These are phyloP conservation scores for Pachycephala philippinensis DNA, from an alignment of 2,113 vertebrate genomes.

Conservation along the genomic window DNA sequence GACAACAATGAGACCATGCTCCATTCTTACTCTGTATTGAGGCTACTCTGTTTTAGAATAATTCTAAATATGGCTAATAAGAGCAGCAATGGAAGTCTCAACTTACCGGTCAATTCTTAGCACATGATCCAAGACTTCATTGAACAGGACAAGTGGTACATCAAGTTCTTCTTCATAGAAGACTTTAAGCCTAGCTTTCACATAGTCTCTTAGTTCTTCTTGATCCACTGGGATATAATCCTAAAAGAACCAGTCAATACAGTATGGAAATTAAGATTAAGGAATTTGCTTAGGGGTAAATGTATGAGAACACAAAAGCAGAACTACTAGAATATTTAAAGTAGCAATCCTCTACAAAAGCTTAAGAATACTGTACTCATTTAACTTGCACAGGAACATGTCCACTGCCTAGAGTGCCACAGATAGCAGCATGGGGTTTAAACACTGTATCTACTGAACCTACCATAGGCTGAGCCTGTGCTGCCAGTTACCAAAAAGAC, in stretches of 20 bases:
- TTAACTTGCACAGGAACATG: background rate
- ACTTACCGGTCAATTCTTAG: slow-evolving; percentile 92
- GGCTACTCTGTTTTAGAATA: background rate
- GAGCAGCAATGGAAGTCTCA: background rate
- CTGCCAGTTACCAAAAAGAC: background rate
- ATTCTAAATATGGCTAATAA: background rate
- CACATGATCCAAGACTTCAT: slow-evolving; percentile 96
- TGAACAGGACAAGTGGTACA: slow-evolving; percentile 95
- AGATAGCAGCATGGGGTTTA: rapidly evolving
- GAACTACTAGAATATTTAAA: background rate
- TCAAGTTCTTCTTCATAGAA: slow-evolving; percentile 98
- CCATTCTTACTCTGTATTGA: background rate
- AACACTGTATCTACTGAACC: background rate
- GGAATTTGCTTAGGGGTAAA: background rate
- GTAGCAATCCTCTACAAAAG: background rate
- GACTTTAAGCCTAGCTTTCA: slow-evolving; percentile 96
- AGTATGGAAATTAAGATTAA: background rate
- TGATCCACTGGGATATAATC: slow-evolving; percentile 99
- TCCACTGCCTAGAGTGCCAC: background rate
- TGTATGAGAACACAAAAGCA: background rate
- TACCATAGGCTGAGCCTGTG: background rate
- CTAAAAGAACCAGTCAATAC: slow-evolving; percentile 60
- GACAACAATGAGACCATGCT: background rate
- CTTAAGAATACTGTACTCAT: background rate
- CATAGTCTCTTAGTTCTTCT: slow-evolving; percentile 95